These are phyloP conservation scores for Drosophila bunnanda DNA, from an alignment of 2,888 invertebrate genomes.

Conservation along the genomic window DNA sequence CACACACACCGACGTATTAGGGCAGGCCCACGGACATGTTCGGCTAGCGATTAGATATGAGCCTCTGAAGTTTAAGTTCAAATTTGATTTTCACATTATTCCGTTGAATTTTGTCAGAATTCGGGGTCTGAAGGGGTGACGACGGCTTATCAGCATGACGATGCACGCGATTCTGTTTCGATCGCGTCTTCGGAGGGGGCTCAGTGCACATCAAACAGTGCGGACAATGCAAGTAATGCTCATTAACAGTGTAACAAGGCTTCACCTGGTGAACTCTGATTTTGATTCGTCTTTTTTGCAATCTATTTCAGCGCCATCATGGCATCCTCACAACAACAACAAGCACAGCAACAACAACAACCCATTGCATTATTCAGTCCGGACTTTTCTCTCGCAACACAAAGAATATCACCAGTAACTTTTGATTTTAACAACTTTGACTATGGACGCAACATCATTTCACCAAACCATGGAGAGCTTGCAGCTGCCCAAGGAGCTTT, in stretches of 20 bases:
- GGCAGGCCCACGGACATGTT: background rate
- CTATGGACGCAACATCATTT: slow-evolving; percentile 50
- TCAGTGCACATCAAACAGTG: slow-evolving; percentile 35
- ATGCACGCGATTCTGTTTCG: slow-evolving; percentile 20
- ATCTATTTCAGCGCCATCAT: slow-evolving; percentile 90
- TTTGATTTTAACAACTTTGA: slow-evolving; percentile 32
- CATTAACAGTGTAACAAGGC: slow-evolving; percentile 17
- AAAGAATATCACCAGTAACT: slow-evolving; percentile 46
- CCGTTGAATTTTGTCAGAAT: slow-evolving; percentile 6
- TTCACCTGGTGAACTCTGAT: slow-evolving; percentile 20
- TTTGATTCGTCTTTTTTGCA: slow-evolving; percentile 12
- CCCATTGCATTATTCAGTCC: slow-evolving; percentile 87
- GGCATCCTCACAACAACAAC: slow-evolving; percentile 88
- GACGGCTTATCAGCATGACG: slow-evolving; percentile 32
- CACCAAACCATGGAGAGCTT: slow-evolving; percentile 82
- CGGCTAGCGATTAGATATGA: slow-evolving; percentile 5
- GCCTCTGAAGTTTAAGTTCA: background rate
- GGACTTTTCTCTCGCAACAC: slow-evolving; percentile 82
- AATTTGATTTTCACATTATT: slow-evolving; percentile 15
- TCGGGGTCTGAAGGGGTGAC: slow-evolving; percentile 7
- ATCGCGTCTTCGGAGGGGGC: slow-evolving; percentile 7
- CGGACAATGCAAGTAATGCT: slow-evolving; percentile 41
- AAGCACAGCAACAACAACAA: slow-evolving; percentile 52
- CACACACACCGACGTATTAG: slow-evolving; percentile 7
- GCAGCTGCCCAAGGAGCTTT: slow-evolving; percentile 82